Base-by-base conservation (phyloP, 2,113 vertebrate genomes). In the Halichoerus grypus region DNA sequence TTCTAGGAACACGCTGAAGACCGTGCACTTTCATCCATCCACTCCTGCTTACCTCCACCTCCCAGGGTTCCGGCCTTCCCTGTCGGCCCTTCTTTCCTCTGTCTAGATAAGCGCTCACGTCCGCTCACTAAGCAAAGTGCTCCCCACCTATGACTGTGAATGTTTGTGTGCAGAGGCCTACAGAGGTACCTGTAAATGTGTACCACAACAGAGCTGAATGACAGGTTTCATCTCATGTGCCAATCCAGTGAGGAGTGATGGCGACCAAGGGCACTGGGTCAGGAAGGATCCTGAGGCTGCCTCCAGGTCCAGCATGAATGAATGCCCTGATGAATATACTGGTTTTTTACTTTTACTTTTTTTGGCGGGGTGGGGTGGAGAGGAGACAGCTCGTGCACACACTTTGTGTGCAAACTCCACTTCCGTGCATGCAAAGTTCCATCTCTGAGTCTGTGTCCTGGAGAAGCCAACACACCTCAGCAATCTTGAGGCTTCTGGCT, bases 361-460 rank as follows among this genome's bases (percentile, higher is more conserved):
- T 76, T 42, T 0, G 8, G 26, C 0, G 9, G 16, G 26, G 16
- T 28, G 1, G 4, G 2, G 5, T 67, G 1, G 39, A 65, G 22
- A 81, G 13, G 31, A 96, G 59, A 88, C 8, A 49, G n/a, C 16
- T 61, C 69, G 84, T 26, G 3, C 3, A 22, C 28, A 83, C 8
- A 31, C 31, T 21, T 18, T 26, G 21, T 4, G 14, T 7, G n/a
- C 19, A 77, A 59, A 93, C 46, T 55, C 85, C 22, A 61, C 53
- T 31, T 31, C 13, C 9, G 4, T 8, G 33, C 36, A 61, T 15
- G 57, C 39, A 65, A 51, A 69, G 26, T 63, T 61, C 79, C 55
- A 36, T 21, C 51, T 81, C 49, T 16, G 9, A 18, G 16, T 90
- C 28, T 19, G 7, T 11, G 80, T 83, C 65, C 88, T 49, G n/a